phyloP scores from a whole-genome alignment of 2,797 vertebrate species.

The Gymnothorax reevesii region DNA sequence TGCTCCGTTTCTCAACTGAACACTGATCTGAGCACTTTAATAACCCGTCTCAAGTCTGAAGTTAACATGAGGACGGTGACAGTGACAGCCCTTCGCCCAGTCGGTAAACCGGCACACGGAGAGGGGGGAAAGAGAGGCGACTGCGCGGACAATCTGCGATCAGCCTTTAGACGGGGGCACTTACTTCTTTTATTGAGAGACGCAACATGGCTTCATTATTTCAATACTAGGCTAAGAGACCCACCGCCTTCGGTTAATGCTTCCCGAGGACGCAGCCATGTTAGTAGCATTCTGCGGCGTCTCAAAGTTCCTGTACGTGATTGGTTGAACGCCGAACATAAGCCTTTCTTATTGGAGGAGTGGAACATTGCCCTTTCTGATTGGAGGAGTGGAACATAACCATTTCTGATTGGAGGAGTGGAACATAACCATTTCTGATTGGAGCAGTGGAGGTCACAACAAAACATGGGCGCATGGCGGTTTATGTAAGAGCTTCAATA shows the following conservation, averaged over 20 bases:
- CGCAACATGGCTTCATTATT: conserved; percentile 71
- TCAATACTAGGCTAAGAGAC: not conserved
- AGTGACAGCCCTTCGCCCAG: too few relatives aligned
- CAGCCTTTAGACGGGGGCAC: conserved; percentile 42
- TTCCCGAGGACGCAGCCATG: conserved; percentile 73
- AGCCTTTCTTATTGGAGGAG: conserved; percentile 60
- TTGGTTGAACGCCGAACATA: conserved; percentile 59
- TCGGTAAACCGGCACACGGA: not conserved
- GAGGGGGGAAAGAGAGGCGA: not conserved
- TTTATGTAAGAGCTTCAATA: not conserved
- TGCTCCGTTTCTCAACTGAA: not conserved
- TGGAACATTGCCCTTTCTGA: conserved; percentile 38
- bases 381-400: conserved; percentile 52
- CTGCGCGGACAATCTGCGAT: not conserved
- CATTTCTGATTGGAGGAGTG: conserved; percentile 59
- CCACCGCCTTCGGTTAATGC: conserved; percentile 48
- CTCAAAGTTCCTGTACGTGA: conserved; percentile 58
- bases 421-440: conserved; percentile 54
- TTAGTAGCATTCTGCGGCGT: conserved; percentile 50
- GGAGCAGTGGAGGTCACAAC: conserved; percentile 36
- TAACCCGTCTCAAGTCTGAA: too few relatives aligned
- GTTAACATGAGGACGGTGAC: too few relatives aligned
- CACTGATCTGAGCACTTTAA: not conserved
- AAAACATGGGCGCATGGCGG: not conserved
- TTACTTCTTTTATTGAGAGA: conserved; percentile 82